phyloP scores from a whole-genome alignment of 2,888 invertebrate species.

The Ametastegia equiseti region DNA sequence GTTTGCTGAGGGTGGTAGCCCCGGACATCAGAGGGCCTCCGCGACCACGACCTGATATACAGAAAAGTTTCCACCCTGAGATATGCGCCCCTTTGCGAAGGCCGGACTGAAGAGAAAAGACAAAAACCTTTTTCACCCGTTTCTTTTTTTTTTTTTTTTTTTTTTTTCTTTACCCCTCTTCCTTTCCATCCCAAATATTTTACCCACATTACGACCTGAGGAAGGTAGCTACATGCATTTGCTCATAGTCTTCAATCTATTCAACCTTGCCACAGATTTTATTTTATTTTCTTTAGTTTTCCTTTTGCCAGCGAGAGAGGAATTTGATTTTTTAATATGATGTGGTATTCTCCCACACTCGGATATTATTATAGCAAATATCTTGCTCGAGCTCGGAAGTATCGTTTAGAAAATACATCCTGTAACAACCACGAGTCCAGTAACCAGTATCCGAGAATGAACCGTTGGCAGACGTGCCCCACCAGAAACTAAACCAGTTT shows the following conservation, averaged over 20 bases:
- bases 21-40: constrained; percentile 6
- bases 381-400: background rate
- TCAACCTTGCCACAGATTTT: background rate
- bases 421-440: constrained; percentile 48
- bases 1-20: constrained; percentile 34
- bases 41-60: constrained; percentile 6
- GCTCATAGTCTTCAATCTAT: background rate
- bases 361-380: too few relatives aligned
- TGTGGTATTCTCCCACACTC: background rate
- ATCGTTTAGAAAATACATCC: constrained; percentile 41
- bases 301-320: background rate
- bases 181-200: constrained; percentile 4
- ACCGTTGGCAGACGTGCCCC: constrained; percentile 38
- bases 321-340: background rate
- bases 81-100: background rate
- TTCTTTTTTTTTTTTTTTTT: background rate
- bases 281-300: background rate
- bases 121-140: background rate
- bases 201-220: constrained; percentile 1
- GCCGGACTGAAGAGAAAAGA: constrained; percentile 23
- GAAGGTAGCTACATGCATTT: background rate
- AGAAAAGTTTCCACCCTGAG: constrained; percentile 18
- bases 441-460: constrained; percentile 45
- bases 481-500: constrained; percentile 57
- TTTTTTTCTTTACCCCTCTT: background rate